Base-by-base conservation (phyloP, 2,888 invertebrate species). In the Tipula confusa region DNA sequence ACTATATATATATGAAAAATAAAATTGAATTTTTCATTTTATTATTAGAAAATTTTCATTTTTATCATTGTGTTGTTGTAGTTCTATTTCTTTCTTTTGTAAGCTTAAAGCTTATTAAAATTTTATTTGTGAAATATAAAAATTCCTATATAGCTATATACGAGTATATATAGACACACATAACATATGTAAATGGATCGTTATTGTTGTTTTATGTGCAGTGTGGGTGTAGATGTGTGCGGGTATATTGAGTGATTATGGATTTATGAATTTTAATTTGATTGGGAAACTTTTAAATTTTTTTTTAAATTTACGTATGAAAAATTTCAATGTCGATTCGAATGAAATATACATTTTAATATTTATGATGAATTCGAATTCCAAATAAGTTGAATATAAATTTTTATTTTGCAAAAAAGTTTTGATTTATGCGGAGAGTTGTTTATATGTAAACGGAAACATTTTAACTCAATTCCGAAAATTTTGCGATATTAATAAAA, bases 1-100 rank as follows among this genome's bases (percentile, higher is more conserved):
- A n/a, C n/a, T n/a, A n/a, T n/a, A n/a, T n/a, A 64, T 24, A 11
- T 64, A 64, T 18, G 64, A 64, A 64, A 64, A 64, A 64, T 64
- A 64, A 64, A 64, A 64, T 64, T 64, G 64, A 64, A 24, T 64
- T 64, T 64, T 64, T 64, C 24, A 64, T 64, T 64, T 64, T 64
- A 64, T 64, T 64, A 64, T 64, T 64, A 18, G 64, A 64, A 64
- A 64, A 64, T 64, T 64, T 24, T 64, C 64, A 24, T 4, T 24
- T 38, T 38, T 38, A 13, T 38, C 13, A 7, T 31, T 43, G n/a
- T 43, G 43, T 64, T 64, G 64, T 64, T 9, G 64, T 24, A 13
- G 24, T 24, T 9, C 11, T 6, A 4, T 48, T 48, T 11, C 24
- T 64, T 64, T 24, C 64, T 64, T 64, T 64, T 24, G 64, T 24